phyloP scores from a whole-genome alignment of 2,797 vertebrate species.

The Rhinoraja longicauda region DNA sequence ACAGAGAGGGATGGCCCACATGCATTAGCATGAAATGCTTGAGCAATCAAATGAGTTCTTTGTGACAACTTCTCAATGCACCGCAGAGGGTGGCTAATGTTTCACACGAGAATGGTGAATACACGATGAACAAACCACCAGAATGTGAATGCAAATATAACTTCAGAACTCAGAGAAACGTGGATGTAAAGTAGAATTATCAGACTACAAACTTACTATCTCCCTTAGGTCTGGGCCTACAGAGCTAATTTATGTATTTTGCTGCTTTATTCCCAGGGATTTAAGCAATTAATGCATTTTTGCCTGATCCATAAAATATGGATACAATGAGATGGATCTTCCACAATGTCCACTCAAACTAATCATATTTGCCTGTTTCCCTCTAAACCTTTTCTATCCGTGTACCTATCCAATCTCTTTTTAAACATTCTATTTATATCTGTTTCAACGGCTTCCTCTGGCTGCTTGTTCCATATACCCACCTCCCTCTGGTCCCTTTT shows the following conservation, averaged over 20 bases:
- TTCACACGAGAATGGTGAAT: not conserved
- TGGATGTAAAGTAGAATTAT: not conserved
- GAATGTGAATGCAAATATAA: not conserved
- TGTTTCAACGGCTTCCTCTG: no score
- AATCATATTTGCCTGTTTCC: no score
- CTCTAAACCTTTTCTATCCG: no score
- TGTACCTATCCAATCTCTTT: no score
- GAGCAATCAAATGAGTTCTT: not conserved
- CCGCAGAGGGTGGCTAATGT: not conserved
- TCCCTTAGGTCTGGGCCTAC: no score
- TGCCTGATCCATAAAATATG: not conserved
- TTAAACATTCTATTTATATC: no score
- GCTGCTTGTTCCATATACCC: no score
- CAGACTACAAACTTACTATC: not conserved
- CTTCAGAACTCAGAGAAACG: not conserved
- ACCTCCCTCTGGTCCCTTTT: no score
- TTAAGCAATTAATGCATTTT: not conserved
- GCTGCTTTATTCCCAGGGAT: not conserved
- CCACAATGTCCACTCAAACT: no score
- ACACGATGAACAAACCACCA: not conserved
- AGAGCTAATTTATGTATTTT: no score
- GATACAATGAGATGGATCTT: not conserved
- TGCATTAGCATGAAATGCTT: not conserved
- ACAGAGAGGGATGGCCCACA: not conserved
- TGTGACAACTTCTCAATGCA: not conserved